Base-by-base conservation (phyloP, 2,797 vertebrate species). In the Alca torda region DNA sequence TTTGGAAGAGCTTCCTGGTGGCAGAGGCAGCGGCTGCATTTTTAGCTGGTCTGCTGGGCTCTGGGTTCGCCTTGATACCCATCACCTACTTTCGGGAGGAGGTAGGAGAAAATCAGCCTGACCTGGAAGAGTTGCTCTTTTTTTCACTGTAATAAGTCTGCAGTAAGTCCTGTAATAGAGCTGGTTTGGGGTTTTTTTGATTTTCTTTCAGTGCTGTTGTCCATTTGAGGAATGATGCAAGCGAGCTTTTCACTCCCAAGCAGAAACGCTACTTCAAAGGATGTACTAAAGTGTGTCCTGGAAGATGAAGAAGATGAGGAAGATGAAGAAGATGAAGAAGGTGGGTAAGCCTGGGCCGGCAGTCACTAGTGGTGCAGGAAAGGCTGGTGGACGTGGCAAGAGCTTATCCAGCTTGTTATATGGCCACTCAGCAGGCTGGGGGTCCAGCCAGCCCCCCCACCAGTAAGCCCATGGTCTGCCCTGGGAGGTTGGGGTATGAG, bases 401-500 rank as follows among this genome's bases (percentile, higher is more conserved):
- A 68, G 28, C 24, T 39, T 16, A 43, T 61, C 35, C 56, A 78
- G 48, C n/a, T 59, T 1, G 0, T 43, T 68, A 31, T 23, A 14
- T 18, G 30, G 17, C 16, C 1, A 1, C 19, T 60, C 13, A 70
- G 51, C 24, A 61, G 48, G 19, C 6, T 28, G 46, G 10, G 21
- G 12, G 3, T 37, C n/a, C 3, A 1, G 35, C 16, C 16, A 70
- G 11, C 4, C 13, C 8, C 10, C 6, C 18, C 11, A 4, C 11
- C 19, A 25, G 12, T 23, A 9, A 85, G 51, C 17, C 10, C 16
- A 6, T 56, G 23, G 23, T 72, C 59, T 84, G 31, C 24, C 16
- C 31, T 11, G 9, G 17, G 35, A 84, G 18, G 5, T 0, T 35
- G 60, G 17, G 26, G 30, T 41, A 31, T 0, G 2, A 65, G 6